Evolutionary conservation across 2,113 vertebrate species (phyloP).

Genomic region (Larimichthys polyactis): DNA sequence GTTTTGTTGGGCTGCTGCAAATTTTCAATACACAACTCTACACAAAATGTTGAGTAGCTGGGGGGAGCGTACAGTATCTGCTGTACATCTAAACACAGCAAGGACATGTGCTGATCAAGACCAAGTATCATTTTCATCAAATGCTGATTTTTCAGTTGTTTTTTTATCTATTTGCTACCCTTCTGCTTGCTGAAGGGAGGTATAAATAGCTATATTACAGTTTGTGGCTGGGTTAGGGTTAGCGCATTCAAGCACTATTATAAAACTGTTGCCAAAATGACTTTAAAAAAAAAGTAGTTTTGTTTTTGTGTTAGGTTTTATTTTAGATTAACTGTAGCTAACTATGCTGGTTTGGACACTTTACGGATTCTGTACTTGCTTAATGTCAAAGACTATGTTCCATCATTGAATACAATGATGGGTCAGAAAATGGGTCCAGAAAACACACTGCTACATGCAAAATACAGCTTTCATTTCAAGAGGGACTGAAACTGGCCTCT

Average conservation of each 20-base stretch:
- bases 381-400: conserved; percentile 30
- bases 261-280: conserved; percentile 51
- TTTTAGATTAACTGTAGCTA: conserved; percentile 14
- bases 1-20: conserved; percentile 21
- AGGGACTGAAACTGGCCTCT: neutral
- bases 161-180: conserved; percentile 9
- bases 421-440: conserved; percentile 19
- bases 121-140: conserved; percentile 49
- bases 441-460: neutral
- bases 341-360: conserved; percentile 42
- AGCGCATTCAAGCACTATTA: conserved; percentile 6
- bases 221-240: conserved; percentile 1
- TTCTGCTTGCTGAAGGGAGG: conserved; percentile 38
- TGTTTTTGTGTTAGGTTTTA: conserved; percentile 21
- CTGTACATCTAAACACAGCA: neutral
- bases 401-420: neutral
- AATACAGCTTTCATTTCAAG: conserved; percentile 38
- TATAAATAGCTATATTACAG: conserved; percentile 15
- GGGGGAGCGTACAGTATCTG: neutral
- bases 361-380: conserved; percentile 48
- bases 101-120: conserved; percentile 22
- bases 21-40: conserved; percentile 25
- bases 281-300: conserved; percentile 1
- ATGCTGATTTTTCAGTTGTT: conserved; percentile 13
- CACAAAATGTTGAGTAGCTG: conserved; percentile 18